phyloP scores from a whole-genome alignment of 2,797 vertebrate species.

The Danio choprae region DNA sequence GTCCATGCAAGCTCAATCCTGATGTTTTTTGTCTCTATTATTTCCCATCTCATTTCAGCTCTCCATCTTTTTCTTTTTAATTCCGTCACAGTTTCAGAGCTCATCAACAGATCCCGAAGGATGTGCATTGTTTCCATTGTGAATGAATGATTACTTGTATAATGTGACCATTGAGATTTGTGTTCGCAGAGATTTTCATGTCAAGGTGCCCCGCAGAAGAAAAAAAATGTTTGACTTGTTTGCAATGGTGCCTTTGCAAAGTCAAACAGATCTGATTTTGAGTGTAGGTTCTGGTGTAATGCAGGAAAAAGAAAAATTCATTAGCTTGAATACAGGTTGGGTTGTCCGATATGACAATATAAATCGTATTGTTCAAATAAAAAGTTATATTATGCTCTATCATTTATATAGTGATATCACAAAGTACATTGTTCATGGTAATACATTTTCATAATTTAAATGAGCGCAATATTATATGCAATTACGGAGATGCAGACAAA shows the following conservation, averaged over 20 bases:
- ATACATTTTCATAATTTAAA: too few relatives aligned
- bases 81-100: constrained; percentile 1
- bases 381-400: too few relatives aligned
- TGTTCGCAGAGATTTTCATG: constrained; percentile 20
- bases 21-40: constrained; percentile 8
- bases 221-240: background rate
- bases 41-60: constrained; percentile 13
- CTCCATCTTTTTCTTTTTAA: background rate
- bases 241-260: constrained; percentile 10
- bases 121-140: constrained; percentile 27
- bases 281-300: background rate
- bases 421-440: too few relatives aligned
- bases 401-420: too few relatives aligned
- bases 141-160: constrained; percentile 27
- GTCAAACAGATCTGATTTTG: constrained; percentile 17
- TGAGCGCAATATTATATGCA: too few relatives aligned
- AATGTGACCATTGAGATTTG: constrained; percentile 10
- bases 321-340: too few relatives aligned
- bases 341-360: too few relatives aligned
- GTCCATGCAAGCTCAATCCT: constrained; percentile 7
- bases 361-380: too few relatives aligned
- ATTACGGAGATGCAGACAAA: too few relatives aligned
- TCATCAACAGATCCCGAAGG: constrained; percentile 15
- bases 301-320: too few relatives aligned
- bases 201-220: constrained; percentile 8